Percentiles rank a stretch among this genome's conserved stretches.
These are phyloP conservation scores for Heterochromis multidens DNA, from an alignment of 2,113 vertebrate species.

Conservation along the genomic window DNA sequence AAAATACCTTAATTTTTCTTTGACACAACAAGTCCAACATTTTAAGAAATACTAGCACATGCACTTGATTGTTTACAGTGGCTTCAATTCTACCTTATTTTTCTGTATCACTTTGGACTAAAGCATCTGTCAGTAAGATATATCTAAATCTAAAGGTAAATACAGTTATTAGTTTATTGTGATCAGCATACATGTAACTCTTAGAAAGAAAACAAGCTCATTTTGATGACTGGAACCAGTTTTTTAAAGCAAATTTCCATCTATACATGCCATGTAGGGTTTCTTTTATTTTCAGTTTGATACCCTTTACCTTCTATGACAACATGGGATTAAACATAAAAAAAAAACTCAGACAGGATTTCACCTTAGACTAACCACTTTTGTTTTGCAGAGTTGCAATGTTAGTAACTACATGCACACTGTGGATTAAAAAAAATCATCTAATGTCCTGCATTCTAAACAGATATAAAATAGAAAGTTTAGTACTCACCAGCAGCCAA, in stretches of 20 bases:
- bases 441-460: background rate
- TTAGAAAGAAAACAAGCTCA: background rate
- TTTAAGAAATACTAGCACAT: background rate
- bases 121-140: background rate
- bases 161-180: background rate
- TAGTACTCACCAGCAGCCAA: background rate
- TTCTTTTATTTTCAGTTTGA: background rate
- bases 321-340: background rate
- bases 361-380: background rate
- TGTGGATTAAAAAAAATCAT: background rate
- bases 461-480: background rate
- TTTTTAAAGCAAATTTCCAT: background rate
- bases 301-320: background rate
- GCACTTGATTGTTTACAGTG: background rate
- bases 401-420: background rate
- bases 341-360: background rate
- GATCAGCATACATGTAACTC: background rate
- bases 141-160: background rate
- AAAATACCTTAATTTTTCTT: background rate
- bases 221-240: background rate
- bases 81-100: background rate
- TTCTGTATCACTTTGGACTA: background rate
- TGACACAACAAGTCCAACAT: background rate
- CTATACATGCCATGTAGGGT: background rate
- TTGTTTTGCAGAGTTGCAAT: background rate